Base-by-base conservation (phyloP, 2,888 invertebrate genomes). In the Galerucella calmariensis region DNA sequence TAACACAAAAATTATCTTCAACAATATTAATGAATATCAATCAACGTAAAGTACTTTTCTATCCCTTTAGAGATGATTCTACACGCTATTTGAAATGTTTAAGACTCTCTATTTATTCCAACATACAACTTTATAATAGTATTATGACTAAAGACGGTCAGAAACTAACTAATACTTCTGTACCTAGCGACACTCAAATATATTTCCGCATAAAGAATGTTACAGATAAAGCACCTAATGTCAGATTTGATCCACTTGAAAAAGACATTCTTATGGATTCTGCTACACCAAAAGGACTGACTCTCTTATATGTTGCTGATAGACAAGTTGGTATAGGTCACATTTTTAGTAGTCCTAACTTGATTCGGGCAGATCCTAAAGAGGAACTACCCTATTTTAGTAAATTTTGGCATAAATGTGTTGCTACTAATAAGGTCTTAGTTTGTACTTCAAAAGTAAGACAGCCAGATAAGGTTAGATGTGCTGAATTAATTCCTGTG, bases 391-490 rank as follows among this genome's bases (percentile, higher is more conserved):
- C 77, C 2, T 82, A 75, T 75, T 85, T 84, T 69, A 75, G 81
- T 35, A 79, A 81, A 56, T 83, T 85, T 73, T 85, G 85, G 85
- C 81, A 82, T 61, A 81, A 82, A 72, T 85, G 85, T 73, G 79
- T 81, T 3, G 80, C 83, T 67, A 81, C 80, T 14, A 78, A 83
- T 59, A 82, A 80, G 72, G 83, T 84, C n/a, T 73, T 85, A n/a
- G 76, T 85, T 67, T 85, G 85, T 70, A 69, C 77, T 6, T 76
- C 78, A 62, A 83, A 83, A 71, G 68, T 78, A n/a, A 79, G 67
- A 48, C 75, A 78, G 41, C 75, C 77, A 10, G 79, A 75, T 44
- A 77, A 78, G 56, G 71, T 82, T 12, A 78, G 79, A 44, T 77
- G 79, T 59, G 80, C 81, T 0, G 82, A 84, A 74, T 73, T 83